Evolutionary conservation across 1,140 invertebrate species (phyloP).

Genomic region (Phymastichus coffea): DNA sequence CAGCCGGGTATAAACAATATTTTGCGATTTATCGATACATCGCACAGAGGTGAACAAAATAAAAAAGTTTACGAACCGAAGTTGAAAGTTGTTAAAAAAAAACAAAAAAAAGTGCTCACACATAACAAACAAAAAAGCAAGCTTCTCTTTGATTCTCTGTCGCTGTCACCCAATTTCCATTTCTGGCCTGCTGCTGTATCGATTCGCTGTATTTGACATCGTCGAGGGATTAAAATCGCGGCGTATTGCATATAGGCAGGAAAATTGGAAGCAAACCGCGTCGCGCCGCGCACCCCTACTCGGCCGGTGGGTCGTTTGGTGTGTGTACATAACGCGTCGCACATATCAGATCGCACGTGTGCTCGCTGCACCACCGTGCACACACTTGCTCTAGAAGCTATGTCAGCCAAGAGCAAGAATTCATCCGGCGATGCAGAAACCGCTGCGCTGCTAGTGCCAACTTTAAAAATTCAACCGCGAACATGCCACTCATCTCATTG

Average conservation of each 20-base stretch:
- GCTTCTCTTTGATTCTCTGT: not conserved
- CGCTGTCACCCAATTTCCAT: not conserved
- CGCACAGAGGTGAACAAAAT: not conserved
- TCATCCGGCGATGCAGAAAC: no score
- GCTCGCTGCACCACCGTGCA: not conserved
- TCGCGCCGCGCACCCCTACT: not conserved
- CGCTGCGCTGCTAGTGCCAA: no score
- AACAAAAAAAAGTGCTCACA: not conserved
- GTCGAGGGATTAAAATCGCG: slow-evolving; percentile 16
- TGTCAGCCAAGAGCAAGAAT: not conserved
- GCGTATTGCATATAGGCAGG: not conserved
- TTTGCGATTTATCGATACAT: no score
- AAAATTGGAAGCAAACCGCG: slow-evolving; percentile 7
- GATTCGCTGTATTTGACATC: slow-evolving; percentile 6
- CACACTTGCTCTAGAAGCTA: not conserved
- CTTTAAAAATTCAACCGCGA: no score
- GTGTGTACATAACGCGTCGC: not conserved
- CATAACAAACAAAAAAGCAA: not conserved
- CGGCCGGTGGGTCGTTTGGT: not conserved
- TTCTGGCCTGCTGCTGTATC: not conserved
- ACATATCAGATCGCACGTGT: not conserved
- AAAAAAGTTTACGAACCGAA: not conserved
- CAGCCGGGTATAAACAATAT: no score
- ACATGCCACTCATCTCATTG: no score
- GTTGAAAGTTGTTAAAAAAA: not conserved